These are phyloP conservation scores for Oscheius sp. DNA, from an alignment of 2,888 invertebrate genomes.

Conservation along the genomic window DNA sequence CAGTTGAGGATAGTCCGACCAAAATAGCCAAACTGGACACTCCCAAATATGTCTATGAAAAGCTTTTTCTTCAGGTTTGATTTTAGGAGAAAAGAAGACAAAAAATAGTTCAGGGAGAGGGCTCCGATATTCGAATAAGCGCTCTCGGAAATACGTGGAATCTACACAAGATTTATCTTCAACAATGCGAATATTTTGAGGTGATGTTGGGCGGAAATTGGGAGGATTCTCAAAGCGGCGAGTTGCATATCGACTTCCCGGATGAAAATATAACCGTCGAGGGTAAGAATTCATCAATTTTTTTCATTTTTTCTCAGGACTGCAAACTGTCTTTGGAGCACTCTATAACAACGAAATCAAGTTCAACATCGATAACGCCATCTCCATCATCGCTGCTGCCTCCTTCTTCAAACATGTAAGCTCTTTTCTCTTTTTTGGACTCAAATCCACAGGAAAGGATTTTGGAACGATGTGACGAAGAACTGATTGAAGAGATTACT, in stretches of 20 bases:
- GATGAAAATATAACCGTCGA: conserved; percentile 53
- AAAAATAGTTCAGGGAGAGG: conserved; percentile 76
- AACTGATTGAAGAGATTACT: conserved; percentile 42
- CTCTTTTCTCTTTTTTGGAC: not conserved
- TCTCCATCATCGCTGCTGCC: conserved; percentile 55
- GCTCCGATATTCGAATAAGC: conserved; percentile 80
- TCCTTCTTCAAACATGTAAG: conserved; percentile 52
- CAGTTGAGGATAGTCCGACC: not conserved
- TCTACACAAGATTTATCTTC: conserved; percentile 82
- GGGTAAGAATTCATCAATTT: conserved; percentile 33
- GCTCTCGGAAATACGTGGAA: conserved; percentile 80
- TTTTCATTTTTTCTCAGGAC: conserved; percentile 28
- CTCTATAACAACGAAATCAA: conserved; percentile 63
- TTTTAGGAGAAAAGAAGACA: not conserved
- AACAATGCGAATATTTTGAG: conserved; percentile 74
- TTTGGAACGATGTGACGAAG: conserved; percentile 48
- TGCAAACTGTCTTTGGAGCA: conserved; percentile 58
- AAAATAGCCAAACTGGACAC: conserved; percentile 75
- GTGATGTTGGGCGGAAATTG: conserved; percentile 51
- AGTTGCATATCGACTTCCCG: conserved; percentile 43
- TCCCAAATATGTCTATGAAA: conserved; percentile 82
- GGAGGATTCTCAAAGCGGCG: conserved; percentile 48
- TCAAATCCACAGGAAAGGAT: conserved; percentile 40
- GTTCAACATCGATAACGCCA: conserved; percentile 53
- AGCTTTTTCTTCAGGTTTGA: conserved; percentile 73